Evolutionary conservation across 2,113 vertebrate species (phyloP).

Genomic region (Chaenocephalus aceratus): DNA sequence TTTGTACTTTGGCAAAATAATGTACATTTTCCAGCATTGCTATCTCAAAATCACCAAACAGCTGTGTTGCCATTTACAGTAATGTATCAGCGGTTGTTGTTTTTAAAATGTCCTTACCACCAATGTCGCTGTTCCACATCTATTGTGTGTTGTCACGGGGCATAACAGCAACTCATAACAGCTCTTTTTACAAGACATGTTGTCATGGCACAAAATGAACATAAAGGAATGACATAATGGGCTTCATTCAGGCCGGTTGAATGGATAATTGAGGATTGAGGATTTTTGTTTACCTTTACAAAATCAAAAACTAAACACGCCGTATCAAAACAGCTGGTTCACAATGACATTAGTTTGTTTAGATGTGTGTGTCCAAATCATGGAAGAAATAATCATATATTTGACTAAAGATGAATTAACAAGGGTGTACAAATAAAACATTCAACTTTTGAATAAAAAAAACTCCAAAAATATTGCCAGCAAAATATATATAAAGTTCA

Average conservation of each 20-base stretch:
- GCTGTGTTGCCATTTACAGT: background rate
- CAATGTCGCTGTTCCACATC: constrained; percentile 9
- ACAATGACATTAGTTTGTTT: constrained; percentile 10
- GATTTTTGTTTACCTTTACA: constrained; percentile 32
- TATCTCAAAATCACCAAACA: constrained; percentile 23
- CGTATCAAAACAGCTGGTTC: constrained; percentile 55
- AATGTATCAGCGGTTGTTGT: constrained; percentile 21
- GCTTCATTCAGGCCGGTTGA: constrained; percentile 41
- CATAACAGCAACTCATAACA: constrained; percentile 22
- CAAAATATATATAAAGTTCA: background rate
- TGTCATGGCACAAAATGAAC: constrained; percentile 23
- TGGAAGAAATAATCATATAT: background rate
- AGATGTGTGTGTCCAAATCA: background rate
- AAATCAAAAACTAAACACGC: constrained; percentile 19
- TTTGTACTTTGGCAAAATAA: background rate
- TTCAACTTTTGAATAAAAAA: background rate
- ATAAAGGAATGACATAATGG: constrained; percentile 4
- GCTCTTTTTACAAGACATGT: constrained; percentile 19
- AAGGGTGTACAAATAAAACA: background rate
- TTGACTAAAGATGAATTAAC: background rate
- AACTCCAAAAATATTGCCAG: too few relatives aligned
- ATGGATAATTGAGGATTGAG: constrained; percentile 3
- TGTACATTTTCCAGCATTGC: constrained; percentile 17
- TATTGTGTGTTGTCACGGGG: constrained; percentile 28
- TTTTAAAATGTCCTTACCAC: constrained; percentile 18